phyloP scores from a whole-genome alignment of 2,888 invertebrate genomes.

The Gymnosoma rotundatum region DNA sequence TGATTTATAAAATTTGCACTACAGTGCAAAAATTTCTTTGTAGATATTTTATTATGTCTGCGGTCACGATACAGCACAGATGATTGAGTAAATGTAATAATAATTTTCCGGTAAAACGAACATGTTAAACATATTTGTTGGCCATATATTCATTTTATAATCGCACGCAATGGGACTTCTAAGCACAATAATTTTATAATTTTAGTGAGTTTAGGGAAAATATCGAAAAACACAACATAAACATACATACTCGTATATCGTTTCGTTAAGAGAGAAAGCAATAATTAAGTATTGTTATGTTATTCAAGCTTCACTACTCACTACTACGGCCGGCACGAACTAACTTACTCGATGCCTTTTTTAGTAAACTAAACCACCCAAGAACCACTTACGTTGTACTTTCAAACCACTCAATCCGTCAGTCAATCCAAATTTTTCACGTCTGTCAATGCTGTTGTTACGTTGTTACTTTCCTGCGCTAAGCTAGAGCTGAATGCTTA shows the following conservation, averaged over 20 bases:
- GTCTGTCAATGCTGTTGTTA: too few species aligned
- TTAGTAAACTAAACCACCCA: too few species aligned
- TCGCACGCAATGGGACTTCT: slow-evolving; percentile 45
- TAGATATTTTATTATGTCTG: not conserved
- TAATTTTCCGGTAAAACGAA: slow-evolving; percentile 68
- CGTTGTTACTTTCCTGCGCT: too few species aligned
- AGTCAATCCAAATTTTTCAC: too few species aligned
- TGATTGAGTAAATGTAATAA: slow-evolving; percentile 70
- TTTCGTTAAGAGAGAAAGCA: not conserved
- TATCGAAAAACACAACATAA: not conserved
- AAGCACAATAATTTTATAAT: slow-evolving; percentile 64
- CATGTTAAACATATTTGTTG: slow-evolving; percentile 61
- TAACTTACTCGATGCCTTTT: too few species aligned
- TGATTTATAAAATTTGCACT: not conserved
- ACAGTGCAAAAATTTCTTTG: not conserved
- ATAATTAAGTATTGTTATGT: too few species aligned
- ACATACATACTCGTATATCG: not conserved
- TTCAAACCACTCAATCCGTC: too few species aligned
- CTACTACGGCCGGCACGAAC: too few species aligned
- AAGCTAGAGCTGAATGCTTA: too few species aligned
- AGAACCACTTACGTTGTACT: too few species aligned
- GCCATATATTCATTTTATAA: slow-evolving; percentile 42
- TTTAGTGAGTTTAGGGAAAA: slow-evolving; percentile 37
- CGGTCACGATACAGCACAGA: slow-evolving; percentile 19
- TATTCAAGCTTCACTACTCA: too few species aligned